Percentiles rank a stretch among this genome's conserved stretches.
phyloP scores from a whole-genome alignment of 2,888 invertebrate genomes.

The Brachypterus glaber region DNA sequence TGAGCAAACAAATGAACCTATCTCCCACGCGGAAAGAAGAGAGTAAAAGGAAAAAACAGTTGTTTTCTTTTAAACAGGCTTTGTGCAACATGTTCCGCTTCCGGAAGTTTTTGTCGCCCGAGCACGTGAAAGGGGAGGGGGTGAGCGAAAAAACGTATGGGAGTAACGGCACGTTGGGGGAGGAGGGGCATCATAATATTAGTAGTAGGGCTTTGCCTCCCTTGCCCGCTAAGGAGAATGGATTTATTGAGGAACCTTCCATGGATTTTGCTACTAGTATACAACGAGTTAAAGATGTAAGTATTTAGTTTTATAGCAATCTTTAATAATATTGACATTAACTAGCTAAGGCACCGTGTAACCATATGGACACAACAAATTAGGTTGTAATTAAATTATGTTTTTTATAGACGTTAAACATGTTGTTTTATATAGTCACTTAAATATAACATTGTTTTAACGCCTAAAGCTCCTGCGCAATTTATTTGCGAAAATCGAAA shows the following conservation, averaged over 20 bases:
- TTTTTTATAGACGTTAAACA: too few relatives aligned
- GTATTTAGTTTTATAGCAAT: too few relatives aligned
- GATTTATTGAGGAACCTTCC: conserved; percentile 33
- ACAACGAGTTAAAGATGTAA: conserved; percentile 88
- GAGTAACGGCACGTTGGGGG: conserved; percentile 27
- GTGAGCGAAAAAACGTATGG: conserved; percentile 13
- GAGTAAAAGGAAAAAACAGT: conserved; percentile 53
- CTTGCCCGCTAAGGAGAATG: conserved; percentile 41
- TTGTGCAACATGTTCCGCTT: conserved; percentile 76
- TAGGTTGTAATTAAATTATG: too few relatives aligned
- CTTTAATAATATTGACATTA: too few relatives aligned
- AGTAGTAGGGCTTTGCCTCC: conserved; percentile 59
- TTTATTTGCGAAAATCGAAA: too few relatives aligned
- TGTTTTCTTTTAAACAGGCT: conserved; percentile 73
- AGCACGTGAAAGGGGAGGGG: conserved; percentile 35
- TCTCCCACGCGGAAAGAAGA: conserved; percentile 33
- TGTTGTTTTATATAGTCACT: too few relatives aligned
- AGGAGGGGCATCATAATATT: conserved; percentile 45
- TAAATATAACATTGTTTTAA: too few relatives aligned
- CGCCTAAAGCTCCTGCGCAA: too few relatives aligned
- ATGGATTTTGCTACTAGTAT: conserved; percentile 86
- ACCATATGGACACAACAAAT: too few relatives aligned
- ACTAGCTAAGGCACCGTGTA: too few relatives aligned
- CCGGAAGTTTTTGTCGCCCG: conserved; percentile 46
- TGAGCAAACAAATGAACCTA: conserved; percentile 41